Evolutionary conservation across 2,888 invertebrate species (phyloP).

Genomic region (Ptilodon capucinus): DNA sequence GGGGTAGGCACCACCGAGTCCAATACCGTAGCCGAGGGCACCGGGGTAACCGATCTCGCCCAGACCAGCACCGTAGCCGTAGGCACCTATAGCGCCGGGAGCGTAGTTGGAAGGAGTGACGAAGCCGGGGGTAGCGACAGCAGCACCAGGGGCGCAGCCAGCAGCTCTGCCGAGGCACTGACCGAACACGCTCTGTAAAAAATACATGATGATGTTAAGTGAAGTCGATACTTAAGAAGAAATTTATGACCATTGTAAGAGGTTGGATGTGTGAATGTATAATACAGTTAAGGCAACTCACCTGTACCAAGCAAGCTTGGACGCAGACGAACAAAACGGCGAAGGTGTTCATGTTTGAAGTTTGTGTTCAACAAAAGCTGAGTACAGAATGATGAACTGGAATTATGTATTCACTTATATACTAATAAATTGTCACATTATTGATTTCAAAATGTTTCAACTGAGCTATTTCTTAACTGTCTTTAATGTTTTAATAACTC

Average conservation of each 20-base stretch:
- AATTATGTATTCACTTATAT: slow-evolving; percentile 3
- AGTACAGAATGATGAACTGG: slow-evolving; percentile 1
- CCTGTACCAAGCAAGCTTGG: slow-evolving; percentile 25
- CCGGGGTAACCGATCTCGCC: no score
- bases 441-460: no score
- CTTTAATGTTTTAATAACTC: no score
- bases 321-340: slow-evolving; percentile 18
- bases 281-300: not conserved
- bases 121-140: not conserved
- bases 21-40: slow-evolving; percentile 2
- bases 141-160: slow-evolving; percentile 1
- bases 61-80: slow-evolving; percentile 4
- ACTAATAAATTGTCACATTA: not conserved
- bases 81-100: slow-evolving; percentile 13
- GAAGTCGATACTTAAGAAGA: no score
- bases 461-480: no score
- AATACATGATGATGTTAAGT: no score
- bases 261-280: no score
- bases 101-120: slow-evolving; percentile 7
- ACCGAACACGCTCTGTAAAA: slow-evolving; percentile 14
- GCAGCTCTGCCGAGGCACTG: slow-evolving; percentile 26
- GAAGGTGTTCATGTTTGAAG: slow-evolving; percentile 17
- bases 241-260: no score
- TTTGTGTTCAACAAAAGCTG: slow-evolving; percentile 2
- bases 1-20: slow-evolving; percentile 4